phyloP scores from a whole-genome alignment of 2,797 vertebrate genomes.

The Steatocranus sp. region DNA sequence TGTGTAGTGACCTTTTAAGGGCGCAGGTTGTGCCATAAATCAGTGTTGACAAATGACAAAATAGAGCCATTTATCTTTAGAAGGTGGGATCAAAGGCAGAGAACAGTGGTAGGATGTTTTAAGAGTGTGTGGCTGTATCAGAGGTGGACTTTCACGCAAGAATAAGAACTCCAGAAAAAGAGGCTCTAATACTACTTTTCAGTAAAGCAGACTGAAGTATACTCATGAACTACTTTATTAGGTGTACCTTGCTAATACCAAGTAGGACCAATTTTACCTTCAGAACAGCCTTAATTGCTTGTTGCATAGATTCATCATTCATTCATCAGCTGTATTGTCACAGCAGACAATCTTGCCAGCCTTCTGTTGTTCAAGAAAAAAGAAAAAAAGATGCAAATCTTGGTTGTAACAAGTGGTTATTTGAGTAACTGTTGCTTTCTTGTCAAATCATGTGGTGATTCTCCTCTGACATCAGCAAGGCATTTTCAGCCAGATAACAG shows the following conservation, averaged over 20 bases:
- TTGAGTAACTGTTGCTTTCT: background rate
- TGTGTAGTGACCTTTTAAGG: background rate
- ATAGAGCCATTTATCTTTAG: slow-evolving; percentile 16
- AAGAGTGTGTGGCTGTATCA: background rate
- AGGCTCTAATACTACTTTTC: background rate
- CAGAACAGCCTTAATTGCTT: background rate
- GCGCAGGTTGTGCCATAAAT: slow-evolving; percentile 14
- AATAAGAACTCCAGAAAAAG: background rate
- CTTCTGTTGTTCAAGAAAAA: background rate
- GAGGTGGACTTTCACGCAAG: background rate
- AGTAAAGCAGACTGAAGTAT: background rate
- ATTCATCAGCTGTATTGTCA: background rate
- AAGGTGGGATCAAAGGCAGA: background rate
- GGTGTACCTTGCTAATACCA: background rate
- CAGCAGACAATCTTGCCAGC: background rate
- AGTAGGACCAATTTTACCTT: background rate
- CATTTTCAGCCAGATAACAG: background rate
- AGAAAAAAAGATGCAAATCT: background rate
- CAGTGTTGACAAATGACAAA: background rate
- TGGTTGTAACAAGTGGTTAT: background rate
- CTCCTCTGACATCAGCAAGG: background rate
- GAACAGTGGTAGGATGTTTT: background rate
- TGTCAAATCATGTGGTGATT: background rate
- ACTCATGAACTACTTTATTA: background rate
- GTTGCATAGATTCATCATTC: background rate